Evolutionary conservation across 2,888 invertebrate species (phyloP), one percentile per base, ranked within the genome.

Genomic region (Campopleginae sp.): DNA sequence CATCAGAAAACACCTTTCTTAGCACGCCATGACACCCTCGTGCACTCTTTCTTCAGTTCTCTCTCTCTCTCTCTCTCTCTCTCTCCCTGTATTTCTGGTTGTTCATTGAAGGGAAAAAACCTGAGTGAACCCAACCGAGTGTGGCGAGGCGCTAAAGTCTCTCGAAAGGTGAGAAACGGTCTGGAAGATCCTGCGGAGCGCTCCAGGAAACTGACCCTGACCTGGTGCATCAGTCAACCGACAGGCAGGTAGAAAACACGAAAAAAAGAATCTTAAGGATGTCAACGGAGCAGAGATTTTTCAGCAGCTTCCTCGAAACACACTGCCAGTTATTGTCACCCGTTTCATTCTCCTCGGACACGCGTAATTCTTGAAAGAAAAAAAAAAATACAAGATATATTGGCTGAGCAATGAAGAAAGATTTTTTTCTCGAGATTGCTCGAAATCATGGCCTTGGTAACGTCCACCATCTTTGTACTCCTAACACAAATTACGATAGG

Each of bases 21-120:
- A 84, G 87, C 90, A 78, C 90, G 88, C 88, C 90, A 83, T 89
- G 91, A 90, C 86, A 85, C 88, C 75, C 63, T n/a, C n/a, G n/a
- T 58, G 58, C 58, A 58, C 58, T 27, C 81, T 58, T 68, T 65
- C 77, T 65, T 46, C 42, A 8, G 66, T 51, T 78, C 65, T 65
- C 12, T 54, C 44, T 44, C n/a, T n/a, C n/a, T n/a, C n/a, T n/a
- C n/a, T n/a, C n/a, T n/a, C n/a, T 27, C 19, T 42, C 19, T 33
- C 44, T 54, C 42, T 58, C 23, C 72, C 54, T 42, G 33, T 48
- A 66, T 74, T 74, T 58, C 68, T 48, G 58, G 58, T 81, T 70
- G 38, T 19, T 17, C 38, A n/a, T 72, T 66, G 46, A 72, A 80
- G 76, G 14, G 27, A 58, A 58, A 66, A 86, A 78, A 81, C 63